These are phyloP conservation scores for Meteorus colon DNA, from an alignment of 2,888 invertebrate genomes.

Conservation along the genomic window DNA sequence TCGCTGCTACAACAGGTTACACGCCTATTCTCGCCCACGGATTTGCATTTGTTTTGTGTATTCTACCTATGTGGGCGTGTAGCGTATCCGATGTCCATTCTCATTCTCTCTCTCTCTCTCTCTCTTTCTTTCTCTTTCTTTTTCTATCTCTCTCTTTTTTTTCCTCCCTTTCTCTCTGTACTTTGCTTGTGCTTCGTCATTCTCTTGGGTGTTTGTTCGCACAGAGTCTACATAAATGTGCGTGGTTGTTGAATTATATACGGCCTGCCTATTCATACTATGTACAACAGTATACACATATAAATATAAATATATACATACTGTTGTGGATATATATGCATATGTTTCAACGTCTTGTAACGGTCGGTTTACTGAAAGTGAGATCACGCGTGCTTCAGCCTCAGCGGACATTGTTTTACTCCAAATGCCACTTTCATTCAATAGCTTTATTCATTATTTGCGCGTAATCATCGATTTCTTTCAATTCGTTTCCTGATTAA, in stretches of 20 bases:
- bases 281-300: neutral
- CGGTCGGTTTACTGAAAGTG: conserved; percentile 62
- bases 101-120: neutral
- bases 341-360: conserved; percentile 48
- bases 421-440: conserved; percentile 35
- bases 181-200: conserved; percentile 16
- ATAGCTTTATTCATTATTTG: conserved; percentile 9
- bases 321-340: neutral
- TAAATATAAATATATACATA: too few relatives aligned
- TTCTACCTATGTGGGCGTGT: conserved; percentile 37
- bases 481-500: too few relatives aligned
- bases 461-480: too few relatives aligned
- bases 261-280: conserved; percentile 11
- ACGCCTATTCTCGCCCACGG: conserved; percentile 52
- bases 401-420: conserved; percentile 43
- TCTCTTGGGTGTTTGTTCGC: neutral
- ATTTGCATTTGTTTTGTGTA: conserved; percentile 45
- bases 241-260: conserved; percentile 38
- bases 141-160: conserved; percentile 10
- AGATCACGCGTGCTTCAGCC: conserved; percentile 46
- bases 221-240: conserved; percentile 31
- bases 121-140: conserved; percentile 4
- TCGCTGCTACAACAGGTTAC: conserved; percentile 59
- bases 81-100: conserved; percentile 33
- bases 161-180: conserved; percentile 11